These are phyloP conservation scores for Melanotaenia duboulayi DNA, from an alignment of 2,113 vertebrate species.

Conservation along the genomic window DNA sequence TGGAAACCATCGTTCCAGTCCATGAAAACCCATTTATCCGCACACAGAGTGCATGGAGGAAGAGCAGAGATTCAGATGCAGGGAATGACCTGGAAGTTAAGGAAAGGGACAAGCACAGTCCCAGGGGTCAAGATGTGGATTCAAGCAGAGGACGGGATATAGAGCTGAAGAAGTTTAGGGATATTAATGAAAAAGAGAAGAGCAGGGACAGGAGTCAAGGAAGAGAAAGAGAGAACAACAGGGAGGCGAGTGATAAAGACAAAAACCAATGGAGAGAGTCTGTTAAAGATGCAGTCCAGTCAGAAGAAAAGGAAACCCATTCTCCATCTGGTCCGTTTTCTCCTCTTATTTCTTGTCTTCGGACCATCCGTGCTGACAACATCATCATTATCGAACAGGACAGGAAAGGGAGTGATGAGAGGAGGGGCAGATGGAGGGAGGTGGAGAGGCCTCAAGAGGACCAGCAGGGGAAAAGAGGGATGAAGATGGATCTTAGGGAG, in stretches of 20 bases:
- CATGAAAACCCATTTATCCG: constrained; percentile 88
- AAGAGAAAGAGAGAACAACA: constrained; percentile 56
- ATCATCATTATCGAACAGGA: constrained; percentile 85
- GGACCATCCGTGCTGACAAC: constrained; percentile 82
- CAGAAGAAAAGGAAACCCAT: constrained; percentile 58
- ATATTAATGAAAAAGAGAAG: constrained; percentile 66
- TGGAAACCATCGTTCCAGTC: constrained; percentile 86
- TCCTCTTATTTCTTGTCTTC: constrained; percentile 55
- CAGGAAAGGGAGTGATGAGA: constrained; percentile 46
- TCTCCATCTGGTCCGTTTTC: constrained; percentile 24
- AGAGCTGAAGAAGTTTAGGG: constrained; percentile 57
- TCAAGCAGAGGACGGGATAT: constrained; percentile 61
- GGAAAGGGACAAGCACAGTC: constrained; percentile 49
- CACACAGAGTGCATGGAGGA: constrained; percentile 79
- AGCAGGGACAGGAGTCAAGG: constrained; percentile 59
- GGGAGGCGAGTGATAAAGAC: constrained; percentile 45
- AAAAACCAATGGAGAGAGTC: constrained; percentile 56
- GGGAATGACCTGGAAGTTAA: constrained; percentile 48
- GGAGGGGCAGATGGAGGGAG: constrained; percentile 62
- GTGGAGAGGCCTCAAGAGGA: constrained; percentile 59
- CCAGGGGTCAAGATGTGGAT: constrained; percentile 68
- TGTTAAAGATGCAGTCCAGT: constrained; percentile 41
- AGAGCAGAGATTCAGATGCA: constrained; percentile 50
- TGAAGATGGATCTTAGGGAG: constrained; percentile 81
- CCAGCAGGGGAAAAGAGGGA: constrained; percentile 61